phyloP scores from a whole-genome alignment of 2,797 vertebrate species.

The Pampus argenteus region DNA sequence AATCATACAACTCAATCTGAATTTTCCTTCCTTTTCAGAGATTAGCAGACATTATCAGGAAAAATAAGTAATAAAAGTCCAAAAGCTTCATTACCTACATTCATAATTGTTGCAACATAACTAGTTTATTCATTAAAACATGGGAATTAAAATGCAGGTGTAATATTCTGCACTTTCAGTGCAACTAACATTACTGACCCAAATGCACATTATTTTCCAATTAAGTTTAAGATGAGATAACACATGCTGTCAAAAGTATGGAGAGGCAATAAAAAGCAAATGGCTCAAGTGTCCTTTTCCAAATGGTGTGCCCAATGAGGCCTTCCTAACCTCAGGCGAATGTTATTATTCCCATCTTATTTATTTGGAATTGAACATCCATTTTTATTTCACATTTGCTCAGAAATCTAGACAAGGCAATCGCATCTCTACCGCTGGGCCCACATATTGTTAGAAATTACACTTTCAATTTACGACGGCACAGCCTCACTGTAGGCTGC shows the following conservation, averaged over 20 bases:
- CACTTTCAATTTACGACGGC: constrained; percentile 82
- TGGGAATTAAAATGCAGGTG: constrained; percentile 24
- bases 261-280: constrained; percentile 62
- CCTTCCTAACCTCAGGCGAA: constrained; percentile 76
- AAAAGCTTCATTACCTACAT: background rate
- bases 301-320: constrained; percentile 80
- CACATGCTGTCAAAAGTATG: constrained; percentile 53
- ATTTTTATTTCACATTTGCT: constrained; percentile 83
- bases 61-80: background rate
- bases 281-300: constrained; percentile 69
- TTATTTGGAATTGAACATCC: constrained; percentile 79
- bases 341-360: constrained; percentile 79
- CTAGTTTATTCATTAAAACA: constrained; percentile 21
- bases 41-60: constrained; percentile 1
- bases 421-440: constrained; percentile 75
- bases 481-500: constrained; percentile 59
- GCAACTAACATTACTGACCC: constrained; percentile 39
- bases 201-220: constrained; percentile 66
- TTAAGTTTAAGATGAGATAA: constrained; percentile 72
- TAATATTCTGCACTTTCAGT: constrained; percentile 28
- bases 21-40: background rate
- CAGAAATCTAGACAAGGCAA: constrained; percentile 78
- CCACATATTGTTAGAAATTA: constrained; percentile 84
- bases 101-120: background rate
- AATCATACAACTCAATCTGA: background rate